Evolutionary conservation across 2,797 vertebrate genomes (phyloP).

Genomic region (Phyllotis vaccarum): DNA sequence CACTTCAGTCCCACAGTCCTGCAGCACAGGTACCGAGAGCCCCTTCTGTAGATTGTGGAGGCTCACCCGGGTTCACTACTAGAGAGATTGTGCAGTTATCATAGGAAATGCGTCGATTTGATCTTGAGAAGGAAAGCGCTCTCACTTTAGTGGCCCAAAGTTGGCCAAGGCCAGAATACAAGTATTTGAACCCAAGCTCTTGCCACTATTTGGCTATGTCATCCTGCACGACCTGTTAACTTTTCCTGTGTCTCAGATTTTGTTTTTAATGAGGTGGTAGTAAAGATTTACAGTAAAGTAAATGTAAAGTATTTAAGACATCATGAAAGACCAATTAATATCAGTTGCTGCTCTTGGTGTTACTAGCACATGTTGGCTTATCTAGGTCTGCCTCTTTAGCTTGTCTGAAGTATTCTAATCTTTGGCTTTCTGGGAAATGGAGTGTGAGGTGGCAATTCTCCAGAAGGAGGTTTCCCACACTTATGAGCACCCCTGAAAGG

Average conservation of each 20-base stretch:
- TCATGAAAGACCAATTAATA: neutral
- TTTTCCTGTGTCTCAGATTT: neutral
- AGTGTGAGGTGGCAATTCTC: neutral
- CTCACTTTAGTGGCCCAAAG: neutral
- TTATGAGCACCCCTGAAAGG: neutral
- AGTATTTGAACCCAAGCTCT: neutral
- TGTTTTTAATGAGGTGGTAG: neutral
- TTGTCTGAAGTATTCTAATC: neutral
- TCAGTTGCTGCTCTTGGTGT: neutral
- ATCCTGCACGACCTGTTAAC: neutral
- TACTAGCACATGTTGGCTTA: neutral
- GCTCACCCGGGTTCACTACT: neutral
- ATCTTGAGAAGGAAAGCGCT: neutral
- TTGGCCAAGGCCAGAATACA: neutral
- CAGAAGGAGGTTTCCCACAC: neutral
- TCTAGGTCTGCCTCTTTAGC: neutral
- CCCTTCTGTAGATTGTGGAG: neutral
- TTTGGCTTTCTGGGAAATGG: neutral
- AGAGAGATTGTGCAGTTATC: neutral
- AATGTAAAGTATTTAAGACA: slow-evolving; percentile 31
- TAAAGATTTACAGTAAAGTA: slow-evolving; percentile 8
- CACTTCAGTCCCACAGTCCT: neutral
- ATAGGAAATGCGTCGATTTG: neutral
- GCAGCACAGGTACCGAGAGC: neutral
- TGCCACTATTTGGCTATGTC: neutral